These are phyloP conservation scores for Axinella damicornis DNA, from an alignment of 37 sponge, comb jelly and placozoan genomes.

Conservation along the genomic window DNA sequence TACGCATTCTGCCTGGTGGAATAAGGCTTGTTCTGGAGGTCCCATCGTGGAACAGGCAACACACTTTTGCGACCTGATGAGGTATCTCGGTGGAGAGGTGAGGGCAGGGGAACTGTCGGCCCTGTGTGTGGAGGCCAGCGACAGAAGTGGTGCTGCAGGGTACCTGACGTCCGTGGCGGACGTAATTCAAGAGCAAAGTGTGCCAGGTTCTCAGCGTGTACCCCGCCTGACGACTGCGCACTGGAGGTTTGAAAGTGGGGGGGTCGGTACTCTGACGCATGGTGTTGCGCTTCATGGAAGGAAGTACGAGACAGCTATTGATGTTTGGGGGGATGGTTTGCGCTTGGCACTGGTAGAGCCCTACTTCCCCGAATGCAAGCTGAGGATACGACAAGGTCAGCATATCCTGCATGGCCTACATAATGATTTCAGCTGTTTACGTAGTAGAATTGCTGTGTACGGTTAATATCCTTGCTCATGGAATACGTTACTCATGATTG, in stretches of 20 bases:
- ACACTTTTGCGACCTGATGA: slow-evolving; percentile 87
- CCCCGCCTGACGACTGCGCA: slow-evolving; percentile 68
- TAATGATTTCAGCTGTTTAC: neutral
- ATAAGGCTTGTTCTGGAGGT: slow-evolving; percentile 78
- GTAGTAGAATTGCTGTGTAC: neutral
- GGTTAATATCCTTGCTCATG: neutral
- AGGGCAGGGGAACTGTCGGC: slow-evolving; percentile 3
- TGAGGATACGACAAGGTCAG: slow-evolving; percentile 55
- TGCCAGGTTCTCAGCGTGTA: too few species aligned
- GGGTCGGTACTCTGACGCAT: slow-evolving; percentile 77
- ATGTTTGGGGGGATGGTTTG: slow-evolving; percentile 89
- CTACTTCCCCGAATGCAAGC: slow-evolving; percentile 73
- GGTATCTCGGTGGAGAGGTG: slow-evolving; percentile 82
- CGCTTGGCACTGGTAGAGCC: slow-evolving; percentile 70
- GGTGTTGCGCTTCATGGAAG: slow-evolving; percentile 57
- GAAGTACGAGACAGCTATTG: slow-evolving; percentile 75
- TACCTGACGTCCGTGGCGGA: slow-evolving; percentile 52
- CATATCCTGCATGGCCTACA: too few species aligned
- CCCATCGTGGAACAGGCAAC: slow-evolving; percentile 95
- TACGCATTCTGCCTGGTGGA: slow-evolving; percentile 81
- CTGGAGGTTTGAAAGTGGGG: slow-evolving; percentile 72
- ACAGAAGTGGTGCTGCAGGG: slow-evolving; percentile 39
- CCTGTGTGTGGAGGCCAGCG: slow-evolving; percentile 39
- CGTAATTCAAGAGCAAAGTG: slow-evolving; percentile 60
- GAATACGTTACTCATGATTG: neutral